Conservation (phyloP, 2,113 vertebrate genomes). For the Agelaius tricolor region DNA sequence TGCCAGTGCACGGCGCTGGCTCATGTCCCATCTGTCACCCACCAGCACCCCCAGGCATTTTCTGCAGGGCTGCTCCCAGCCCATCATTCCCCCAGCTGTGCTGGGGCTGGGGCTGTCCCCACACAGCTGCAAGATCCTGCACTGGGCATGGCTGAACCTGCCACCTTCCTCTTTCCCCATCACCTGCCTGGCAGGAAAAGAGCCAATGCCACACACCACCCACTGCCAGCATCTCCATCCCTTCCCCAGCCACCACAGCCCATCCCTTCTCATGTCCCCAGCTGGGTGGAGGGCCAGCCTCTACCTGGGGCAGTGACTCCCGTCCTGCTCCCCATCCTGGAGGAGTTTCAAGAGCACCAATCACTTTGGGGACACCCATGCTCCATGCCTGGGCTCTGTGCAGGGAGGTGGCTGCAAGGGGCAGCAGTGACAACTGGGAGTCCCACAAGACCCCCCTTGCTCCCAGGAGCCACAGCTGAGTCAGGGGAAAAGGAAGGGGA, state of each 20-base stretch:
- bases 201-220: not conserved
- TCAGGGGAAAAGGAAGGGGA: conserved; percentile 3
- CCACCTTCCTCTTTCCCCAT: not conserved
- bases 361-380: not conserved
- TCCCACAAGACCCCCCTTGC: not conserved
- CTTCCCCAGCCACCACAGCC: not conserved
- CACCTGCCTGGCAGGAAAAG: not conserved
- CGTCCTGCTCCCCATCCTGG: not conserved
- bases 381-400: not conserved
- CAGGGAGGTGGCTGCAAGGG: not conserved
- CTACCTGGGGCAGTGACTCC: not conserved
- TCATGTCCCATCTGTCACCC: not conserved
- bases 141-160: not conserved
- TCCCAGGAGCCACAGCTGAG: conserved; percentile 28
- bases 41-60: not conserved
- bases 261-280: not conserved
- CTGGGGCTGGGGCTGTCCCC: not conserved
- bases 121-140: not conserved
- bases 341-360: not conserved
- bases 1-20: accelerated
- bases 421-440: not conserved
- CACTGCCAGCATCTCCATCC: not conserved
- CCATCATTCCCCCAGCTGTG: not conserved
- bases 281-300: accelerated
- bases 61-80: accelerated